Base-by-base conservation (phyloP, 2,888 invertebrate species). In the Laspeyria flexula region DNA sequence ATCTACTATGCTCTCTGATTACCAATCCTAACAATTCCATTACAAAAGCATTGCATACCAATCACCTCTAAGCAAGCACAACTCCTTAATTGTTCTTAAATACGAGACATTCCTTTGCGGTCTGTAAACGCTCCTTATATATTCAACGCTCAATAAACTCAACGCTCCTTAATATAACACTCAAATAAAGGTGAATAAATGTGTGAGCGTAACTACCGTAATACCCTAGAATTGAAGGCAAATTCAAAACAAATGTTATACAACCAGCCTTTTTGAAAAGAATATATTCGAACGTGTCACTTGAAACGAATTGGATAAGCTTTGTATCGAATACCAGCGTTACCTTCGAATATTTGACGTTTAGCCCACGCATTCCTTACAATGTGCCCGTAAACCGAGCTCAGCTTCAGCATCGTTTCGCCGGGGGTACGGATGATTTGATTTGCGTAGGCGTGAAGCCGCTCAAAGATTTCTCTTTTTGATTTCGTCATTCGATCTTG, bases 281-380 rank as follows among this genome's bases (percentile, higher is more conserved):
- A 11, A 3, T 23, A 15, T 15, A 40, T 41, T 34, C 10, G n/a
- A 25, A 6, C 15, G n/a, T 9, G 23, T 4, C 10, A 33, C 7
- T 34, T 15, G 23, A 25, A 25, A 25, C 7, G 9, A 23, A 31
- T 53, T 57, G 60, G 56, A 56, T 60, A 41, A 53, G 41, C 23
- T 60, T 33, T 11, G 16, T 43, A 46, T 33, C 43, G 31, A 50
- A 50, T 47, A 46, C 37, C 23, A 52, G 35, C 61, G 47, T 61
- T 55, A 38, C 7, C n/a, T 23, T 31, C 62, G 37, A 61, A 65
- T 65, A 62, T 65, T 65, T 65, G 18, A 52, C 34, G 34, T 27
- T 16, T 13, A 10, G 5, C 16, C n/a, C n/a, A 41, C 18, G 34
- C 42, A 42, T 34, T 43, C 39, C 7, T 40, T 42, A 48, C 51